Conservation (phyloP, 2,888 invertebrate genomes). For the Pseudolycoriella hygida region DNA sequence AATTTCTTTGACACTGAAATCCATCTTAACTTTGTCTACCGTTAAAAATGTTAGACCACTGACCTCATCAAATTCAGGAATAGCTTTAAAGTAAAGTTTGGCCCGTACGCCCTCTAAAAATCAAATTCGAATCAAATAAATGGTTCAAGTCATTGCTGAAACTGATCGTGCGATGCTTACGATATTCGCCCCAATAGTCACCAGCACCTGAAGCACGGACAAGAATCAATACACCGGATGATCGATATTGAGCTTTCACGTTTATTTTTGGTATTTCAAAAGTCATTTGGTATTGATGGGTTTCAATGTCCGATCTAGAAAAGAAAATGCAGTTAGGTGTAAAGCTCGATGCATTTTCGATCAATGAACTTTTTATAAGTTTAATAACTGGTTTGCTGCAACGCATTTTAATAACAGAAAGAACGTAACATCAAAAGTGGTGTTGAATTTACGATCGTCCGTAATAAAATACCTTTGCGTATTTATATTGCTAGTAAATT, state of each 20-base stretch:
- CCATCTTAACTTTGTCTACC: slow-evolving; percentile 64
- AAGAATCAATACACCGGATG: slow-evolving; percentile 59
- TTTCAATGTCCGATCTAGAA: slow-evolving; percentile 54
- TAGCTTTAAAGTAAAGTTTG: slow-evolving; percentile 65
- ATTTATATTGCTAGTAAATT: too few species aligned
- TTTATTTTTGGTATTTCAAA: slow-evolving; percentile 64
- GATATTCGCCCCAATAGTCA: slow-evolving; percentile 80
- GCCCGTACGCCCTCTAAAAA: slow-evolving; percentile 60
- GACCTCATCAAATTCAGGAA: slow-evolving; percentile 33
- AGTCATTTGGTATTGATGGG: slow-evolving; percentile 64
- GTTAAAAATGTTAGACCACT: slow-evolving; percentile 49
- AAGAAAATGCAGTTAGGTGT: neutral
- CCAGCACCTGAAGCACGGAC: slow-evolving; percentile 72
- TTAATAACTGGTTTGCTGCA: too few species aligned
- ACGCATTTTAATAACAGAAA: too few species aligned
- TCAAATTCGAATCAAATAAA: neutral
- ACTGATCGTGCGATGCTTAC: slow-evolving; percentile 28
- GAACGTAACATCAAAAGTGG: too few species aligned
- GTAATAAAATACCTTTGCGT: too few species aligned
- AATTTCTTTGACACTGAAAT: slow-evolving; percentile 67
- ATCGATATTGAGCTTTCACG: slow-evolving; percentile 61
- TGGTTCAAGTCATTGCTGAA: neutral
- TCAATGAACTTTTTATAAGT: neutral
- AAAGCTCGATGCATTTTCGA: neutral
- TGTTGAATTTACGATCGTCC: too few species aligned